Evolutionary conservation across 2,797 vertebrate genomes (phyloP), one percentile per base, ranked within the genome.

Genomic region (Lerista edwardsae): DNA sequence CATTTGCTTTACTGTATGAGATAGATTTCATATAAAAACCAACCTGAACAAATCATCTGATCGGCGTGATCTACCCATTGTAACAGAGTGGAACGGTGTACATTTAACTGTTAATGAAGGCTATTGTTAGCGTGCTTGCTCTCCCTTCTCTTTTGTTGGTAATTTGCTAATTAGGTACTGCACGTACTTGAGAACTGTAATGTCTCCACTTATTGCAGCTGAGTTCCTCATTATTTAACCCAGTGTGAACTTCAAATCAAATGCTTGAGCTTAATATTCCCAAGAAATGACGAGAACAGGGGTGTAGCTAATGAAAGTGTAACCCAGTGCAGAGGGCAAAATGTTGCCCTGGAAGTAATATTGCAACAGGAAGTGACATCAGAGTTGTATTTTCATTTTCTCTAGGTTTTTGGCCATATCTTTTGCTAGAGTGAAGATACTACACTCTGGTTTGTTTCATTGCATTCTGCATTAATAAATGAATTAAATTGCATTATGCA

Each of bases 51-150:
- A 1, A 3, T 31, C 29, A 31, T 76, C 19, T 77, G 74, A 77
- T 83, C 23, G 44, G 2, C 69, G 39, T 59, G n/a, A 25, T 59
- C 36, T 67, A 11, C 55, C 68, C 62, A 41, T 15, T 41, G 51
- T 34, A 76, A 76, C 29, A 8, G 55, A 83, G 17, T 27, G 21
- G 76, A 83, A 69, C 68, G n/a, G 2, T 29, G n/a, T 77, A 11
- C 14, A 34, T 9, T 67, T 83, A 47, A 76, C 25, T 59, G 47
- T 64, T 84, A 79, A 73, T 41, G 59, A 79, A 79, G 41, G 61
- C 29, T 65, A 39, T 78, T 82, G 7, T 80, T 86, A 55, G 29
- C 23, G 74, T 87, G 19, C 44, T 87, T 85, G 75, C 81, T 92
- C 80, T 59, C 31, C 29, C 27, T n/a, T 15, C 27, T 64, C 44